Evolutionary conservation across 2,888 invertebrate genomes (phyloP), one percentile per base, ranked within the genome.

Genomic region (Stenchaetothrips biformis): DNA sequence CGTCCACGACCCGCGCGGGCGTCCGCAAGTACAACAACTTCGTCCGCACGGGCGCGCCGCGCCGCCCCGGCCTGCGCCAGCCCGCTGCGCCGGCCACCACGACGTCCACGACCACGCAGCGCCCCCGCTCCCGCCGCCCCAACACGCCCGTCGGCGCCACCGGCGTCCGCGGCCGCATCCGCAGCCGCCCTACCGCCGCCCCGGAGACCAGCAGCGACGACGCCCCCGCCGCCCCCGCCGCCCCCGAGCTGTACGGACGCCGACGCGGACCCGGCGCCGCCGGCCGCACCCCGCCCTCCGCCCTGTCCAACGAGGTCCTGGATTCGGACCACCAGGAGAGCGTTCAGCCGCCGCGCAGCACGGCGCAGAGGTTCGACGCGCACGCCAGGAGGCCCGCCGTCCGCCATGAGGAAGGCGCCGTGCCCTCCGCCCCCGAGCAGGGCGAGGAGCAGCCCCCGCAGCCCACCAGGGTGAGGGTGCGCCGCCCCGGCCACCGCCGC

Each of bases 71-170:
- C 9, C 67, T 74, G 3, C 67, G 67, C 6, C 67, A 74, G 67
- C 21, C 67, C 67, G 8, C 67, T 6, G 13, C 53, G 0, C 53
- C 53, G 1, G 11, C 67, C 25, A 74, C 67, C 25, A 74, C 67
- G 25, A 21, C 47, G 47, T 67, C 80, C 18, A 79, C 81, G 11
- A 83, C 83, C 74, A 84, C 83, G 7, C 82, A 82, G 16, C 27
- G 77, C 47, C 81, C 83, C 3, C 84, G 83, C 11, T 82, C 82
- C 47, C 84, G 84, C 67, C 67, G 67, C 25, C 67, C 67, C 67
- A 83, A 82, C 37, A 1, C 37, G 37, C 37, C 37, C 1, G 37
- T n/a, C 37, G 81, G 37, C 83, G 8, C 83, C 83, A 37, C 81
- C 82, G 47, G 74, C 79, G 18, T 37, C 67, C 77, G 80, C 82